Percentiles rank a stretch among this genome's conserved stretches.
Evolutionary conservation across 2,797 vertebrate genomes (phyloP).

Genomic region (Cyprinella venusta): DNA sequence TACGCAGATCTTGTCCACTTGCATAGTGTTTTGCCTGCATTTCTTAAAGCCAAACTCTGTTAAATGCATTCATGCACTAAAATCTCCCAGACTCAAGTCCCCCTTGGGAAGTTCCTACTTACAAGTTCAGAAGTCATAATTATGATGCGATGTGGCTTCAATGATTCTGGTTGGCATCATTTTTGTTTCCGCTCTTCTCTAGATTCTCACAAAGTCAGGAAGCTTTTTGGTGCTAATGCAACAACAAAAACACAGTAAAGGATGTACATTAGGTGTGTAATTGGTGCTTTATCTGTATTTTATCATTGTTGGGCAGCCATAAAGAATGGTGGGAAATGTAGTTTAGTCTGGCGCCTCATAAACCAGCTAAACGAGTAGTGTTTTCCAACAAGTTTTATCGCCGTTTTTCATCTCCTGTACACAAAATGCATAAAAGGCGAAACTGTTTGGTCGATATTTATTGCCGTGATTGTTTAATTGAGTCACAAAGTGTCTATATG

Average conservation of each 20-base stretch:
- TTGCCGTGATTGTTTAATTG: neutral
- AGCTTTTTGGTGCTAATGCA: slow-evolving; percentile 22
- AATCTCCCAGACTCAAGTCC: neutral
- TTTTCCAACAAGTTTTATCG: neutral
- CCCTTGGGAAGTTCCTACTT: neutral
- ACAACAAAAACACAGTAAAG: slow-evolving; percentile 7
- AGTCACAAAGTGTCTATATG: neutral
- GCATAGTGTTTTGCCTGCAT: neutral
- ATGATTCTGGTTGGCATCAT: neutral
- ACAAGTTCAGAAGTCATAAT: slow-evolving; percentile 27
- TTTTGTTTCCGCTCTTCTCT: neutral
- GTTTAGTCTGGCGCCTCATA: slow-evolving; percentile 22
- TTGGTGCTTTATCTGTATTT: slow-evolving; percentile 27
- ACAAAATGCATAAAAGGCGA: neutral
- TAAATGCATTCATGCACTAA: slow-evolving; percentile 22
- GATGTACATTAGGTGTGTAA: slow-evolving; percentile 16
- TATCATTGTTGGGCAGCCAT: neutral
- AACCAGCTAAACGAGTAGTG: slow-evolving; percentile 13
- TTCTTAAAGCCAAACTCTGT: neutral
- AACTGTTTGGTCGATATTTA: neutral
- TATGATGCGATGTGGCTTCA: slow-evolving; percentile 9
- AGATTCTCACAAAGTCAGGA: slow-evolving; percentile 5
- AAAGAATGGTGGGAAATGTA: slow-evolving; percentile 7
- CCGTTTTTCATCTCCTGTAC: neutral
- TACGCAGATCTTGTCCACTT: neutral